These are phyloP conservation scores for Trematomus bernacchii DNA, from an alignment of 2,797 vertebrate genomes.

Conservation along the genomic window DNA sequence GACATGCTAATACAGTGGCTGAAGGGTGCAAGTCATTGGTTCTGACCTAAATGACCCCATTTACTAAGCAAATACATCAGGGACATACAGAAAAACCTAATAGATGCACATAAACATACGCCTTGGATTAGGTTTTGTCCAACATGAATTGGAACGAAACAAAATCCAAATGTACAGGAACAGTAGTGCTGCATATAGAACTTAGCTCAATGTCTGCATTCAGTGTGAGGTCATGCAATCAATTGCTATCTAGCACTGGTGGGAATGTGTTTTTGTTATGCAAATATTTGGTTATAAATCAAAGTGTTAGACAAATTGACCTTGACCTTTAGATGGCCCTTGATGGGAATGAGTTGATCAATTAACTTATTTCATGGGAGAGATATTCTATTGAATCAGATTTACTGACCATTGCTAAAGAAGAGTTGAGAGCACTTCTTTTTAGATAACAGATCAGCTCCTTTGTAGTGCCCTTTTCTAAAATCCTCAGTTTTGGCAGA, in stretches of 20 bases:
- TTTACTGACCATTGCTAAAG: background rate
- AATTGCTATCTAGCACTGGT: background rate
- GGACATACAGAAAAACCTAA: slow-evolving; percentile 41
- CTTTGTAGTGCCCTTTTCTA: background rate
- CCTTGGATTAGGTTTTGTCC: background rate
- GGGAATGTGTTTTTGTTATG: background rate
- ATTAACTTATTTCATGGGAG: background rate
- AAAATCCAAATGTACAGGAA: background rate
- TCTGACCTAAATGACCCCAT: slow-evolving; percentile 52
- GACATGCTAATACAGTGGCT: slow-evolving; percentile 46
- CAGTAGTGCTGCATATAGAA: background rate
- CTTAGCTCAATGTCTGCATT: background rate
- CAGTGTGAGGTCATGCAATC: background rate
- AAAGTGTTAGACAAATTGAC: background rate
- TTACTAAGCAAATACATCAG: slow-evolving; percentile 48
- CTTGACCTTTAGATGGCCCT: background rate
- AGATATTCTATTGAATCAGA: background rate
- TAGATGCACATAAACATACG: background rate
- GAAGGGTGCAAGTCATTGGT: slow-evolving; percentile 37
- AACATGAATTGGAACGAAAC: no score
- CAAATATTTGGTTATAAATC: background rate
- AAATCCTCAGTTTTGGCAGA: background rate
- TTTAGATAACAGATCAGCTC: background rate
- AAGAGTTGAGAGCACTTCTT: background rate
- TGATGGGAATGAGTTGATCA: no score